Evolutionary conservation across 1,140 invertebrate species (phyloP).

Genomic region (Drosophila sproati): DNA sequence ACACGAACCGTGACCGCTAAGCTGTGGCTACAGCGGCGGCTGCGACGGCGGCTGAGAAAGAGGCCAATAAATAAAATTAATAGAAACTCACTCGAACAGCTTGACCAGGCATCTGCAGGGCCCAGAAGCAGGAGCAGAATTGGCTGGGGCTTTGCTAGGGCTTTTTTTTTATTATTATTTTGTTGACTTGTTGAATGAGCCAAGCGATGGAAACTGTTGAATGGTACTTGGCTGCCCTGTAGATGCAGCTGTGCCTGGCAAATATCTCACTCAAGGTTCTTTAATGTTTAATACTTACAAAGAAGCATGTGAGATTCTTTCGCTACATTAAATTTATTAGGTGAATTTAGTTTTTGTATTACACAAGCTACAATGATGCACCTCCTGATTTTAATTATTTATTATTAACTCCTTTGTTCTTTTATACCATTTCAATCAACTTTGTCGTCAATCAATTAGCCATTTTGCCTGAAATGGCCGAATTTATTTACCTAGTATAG

Average conservation of each 20-base stretch:
- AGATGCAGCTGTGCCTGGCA: slow-evolving; percentile 10
- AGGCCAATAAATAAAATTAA: slow-evolving; percentile 82
- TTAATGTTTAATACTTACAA: not conserved
- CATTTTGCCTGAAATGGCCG: not conserved
- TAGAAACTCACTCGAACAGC: slow-evolving; percentile 73
- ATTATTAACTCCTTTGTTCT: too few relatives aligned
- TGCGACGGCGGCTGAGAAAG: slow-evolving; percentile 27
- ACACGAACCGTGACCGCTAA: slow-evolving; percentile 56
- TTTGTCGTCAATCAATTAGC: slow-evolving; percentile 28
- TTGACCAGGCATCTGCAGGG: slow-evolving; percentile 53
- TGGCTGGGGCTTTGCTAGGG: slow-evolving; percentile 25
- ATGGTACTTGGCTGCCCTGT: slow-evolving; percentile 38
- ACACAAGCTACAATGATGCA: too few relatives aligned
- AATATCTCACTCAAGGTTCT: not conserved
- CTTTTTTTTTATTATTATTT: slow-evolving; percentile 57
- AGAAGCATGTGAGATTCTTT: not conserved
- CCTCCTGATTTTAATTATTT: too few relatives aligned
- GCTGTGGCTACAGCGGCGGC: slow-evolving; percentile 4
- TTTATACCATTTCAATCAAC: too few relatives aligned
- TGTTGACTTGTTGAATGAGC: slow-evolving; percentile 78
- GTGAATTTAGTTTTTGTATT: too few relatives aligned
- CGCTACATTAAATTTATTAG: too few relatives aligned
- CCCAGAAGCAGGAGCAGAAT: slow-evolving; percentile 9
- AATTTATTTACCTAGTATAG: slow-evolving; percentile 22
- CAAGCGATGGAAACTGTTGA: slow-evolving; percentile 62